Base-by-base conservation (phyloP, 2,888 invertebrate species). In the Barypeithes pellucidus region DNA sequence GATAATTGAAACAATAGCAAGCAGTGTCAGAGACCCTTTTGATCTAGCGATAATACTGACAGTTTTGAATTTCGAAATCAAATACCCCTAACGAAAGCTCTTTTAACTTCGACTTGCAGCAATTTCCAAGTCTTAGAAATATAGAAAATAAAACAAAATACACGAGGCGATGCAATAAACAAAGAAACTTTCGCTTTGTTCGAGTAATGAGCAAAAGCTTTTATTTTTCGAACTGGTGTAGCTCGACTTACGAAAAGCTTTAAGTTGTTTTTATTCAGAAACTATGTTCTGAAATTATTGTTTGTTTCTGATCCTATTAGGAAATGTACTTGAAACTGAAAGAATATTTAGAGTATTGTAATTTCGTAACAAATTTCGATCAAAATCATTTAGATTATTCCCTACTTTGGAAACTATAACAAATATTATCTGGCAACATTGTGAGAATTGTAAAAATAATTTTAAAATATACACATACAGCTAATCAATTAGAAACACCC, bases 101-200 rank as follows among this genome's bases (percentile, higher is more conserved):
- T 61, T 61, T 61, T 43, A 43, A 22, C 24, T 24, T 22, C 9
- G 20, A 61, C 22, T 61, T 61, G 41, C 60, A 59, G 18, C 18
- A 33, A 39, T 36, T 59, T 39, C 39, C 59, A 14, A 61, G 41
- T 20, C 43, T 22, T 11, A 43, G 41, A 61, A 61, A 61, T 61
- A 61, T 61, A 61, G 60, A 61, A 61, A 41, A 61, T 61, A 43
- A 60, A 60, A 39, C 24, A 41, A 61, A 61, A 61, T 61, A 20
- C 41, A n/a, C 60, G 22, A 61, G 41, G 20, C 60, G 41, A 43
- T 61, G 60, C 60, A 61, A 61, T 61, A 61, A 61, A 61, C 60
- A 61, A 61, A 61, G 60, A 61, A 61, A 61, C 20, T 43, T 59
- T 61, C 60, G 24, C 43, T 61, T 61, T 61, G 60, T 61, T 43